Conservation (phyloP, 1,140 invertebrate genomes). For the Heliconius hewitsoni region DNA sequence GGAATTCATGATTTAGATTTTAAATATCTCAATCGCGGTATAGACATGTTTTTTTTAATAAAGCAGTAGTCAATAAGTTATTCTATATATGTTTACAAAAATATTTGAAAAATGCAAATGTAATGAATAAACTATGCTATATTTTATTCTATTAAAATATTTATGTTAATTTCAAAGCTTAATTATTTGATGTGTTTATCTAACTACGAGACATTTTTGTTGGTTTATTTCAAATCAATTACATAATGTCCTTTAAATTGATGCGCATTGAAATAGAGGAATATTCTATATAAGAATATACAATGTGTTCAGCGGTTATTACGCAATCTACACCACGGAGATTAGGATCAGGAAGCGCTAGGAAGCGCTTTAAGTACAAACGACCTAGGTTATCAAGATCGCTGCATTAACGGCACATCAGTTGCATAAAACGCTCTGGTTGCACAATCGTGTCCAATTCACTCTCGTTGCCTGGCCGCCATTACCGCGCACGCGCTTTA, state of each 20-base stretch:
- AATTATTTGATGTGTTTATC: not conserved
- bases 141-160: not conserved
- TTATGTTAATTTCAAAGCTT: not conserved
- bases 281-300: not conserved
- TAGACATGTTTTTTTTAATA: not conserved
- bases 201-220: not conserved
- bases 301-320: constrained; percentile 13
- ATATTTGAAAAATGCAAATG: not conserved
- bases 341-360: constrained; percentile 50
- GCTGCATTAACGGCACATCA: constrained; percentile 73
- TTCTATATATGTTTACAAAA: not conserved
- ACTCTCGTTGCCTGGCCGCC: constrained; percentile 70
- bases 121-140: not conserved
- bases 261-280: not conserved
- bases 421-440: constrained; percentile 67
- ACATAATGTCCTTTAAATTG: not conserved
- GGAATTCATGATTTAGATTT: not conserved
- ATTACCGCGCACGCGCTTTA: constrained; percentile 75
- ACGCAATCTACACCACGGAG: constrained; percentile 31
- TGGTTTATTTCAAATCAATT: not conserved
- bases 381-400: constrained; percentile 58
- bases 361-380: constrained; percentile 46
- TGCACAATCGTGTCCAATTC: constrained; percentile 71
- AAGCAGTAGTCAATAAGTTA: not conserved
- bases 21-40: not conserved